These are phyloP conservation scores for Agrilus biguttatus DNA, from an alignment of 2,888 invertebrate species.

Conservation along the genomic window DNA sequence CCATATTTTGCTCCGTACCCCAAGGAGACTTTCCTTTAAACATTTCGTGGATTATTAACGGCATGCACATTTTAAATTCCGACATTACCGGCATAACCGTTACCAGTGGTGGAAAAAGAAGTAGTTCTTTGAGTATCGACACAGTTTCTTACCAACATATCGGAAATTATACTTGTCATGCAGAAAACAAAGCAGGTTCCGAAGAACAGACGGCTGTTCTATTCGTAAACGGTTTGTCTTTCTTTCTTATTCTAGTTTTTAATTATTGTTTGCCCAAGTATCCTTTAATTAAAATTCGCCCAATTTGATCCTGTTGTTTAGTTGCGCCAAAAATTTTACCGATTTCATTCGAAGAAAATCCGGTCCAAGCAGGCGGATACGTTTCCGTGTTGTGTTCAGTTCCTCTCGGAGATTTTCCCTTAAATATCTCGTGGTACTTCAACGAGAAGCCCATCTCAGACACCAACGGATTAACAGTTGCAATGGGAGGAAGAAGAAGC, in stretches of 20 bases:
- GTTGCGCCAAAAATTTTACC: conserved; percentile 47
- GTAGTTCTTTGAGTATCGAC: conserved; percentile 53
- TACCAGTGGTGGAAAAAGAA: conserved; percentile 40
- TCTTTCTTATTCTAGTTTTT: too few species aligned
- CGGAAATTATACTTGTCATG: conserved; percentile 52
- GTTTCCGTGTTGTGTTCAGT: conserved; percentile 44
- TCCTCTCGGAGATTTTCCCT: conserved; percentile 44
- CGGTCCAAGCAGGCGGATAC: conserved; percentile 41
- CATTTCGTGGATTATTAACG: conserved; percentile 61
- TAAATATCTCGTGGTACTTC: conserved; percentile 44
- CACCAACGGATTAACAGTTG: conserved; percentile 10
- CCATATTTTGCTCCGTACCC: conserved; percentile 50
- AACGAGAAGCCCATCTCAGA: conserved; percentile 26
- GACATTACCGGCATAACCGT: conserved; percentile 39
- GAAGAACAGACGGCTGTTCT: conserved; percentile 44
- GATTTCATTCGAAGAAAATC: conserved; percentile 46
- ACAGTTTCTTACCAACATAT: conserved; percentile 49
- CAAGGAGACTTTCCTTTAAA: conserved; percentile 62
- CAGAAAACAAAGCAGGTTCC: conserved; percentile 48
- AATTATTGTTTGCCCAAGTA: conserved; percentile 5
- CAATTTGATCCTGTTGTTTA: conserved; percentile 19
- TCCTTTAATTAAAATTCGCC: not conserved
- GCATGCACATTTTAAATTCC: conserved; percentile 35
- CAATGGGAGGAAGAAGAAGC: conserved; percentile 29
- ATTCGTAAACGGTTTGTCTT: conserved; percentile 48